Evolutionary conservation across 2,113 vertebrate genomes (phyloP).

Genomic region (Siniperca chuatsi): DNA sequence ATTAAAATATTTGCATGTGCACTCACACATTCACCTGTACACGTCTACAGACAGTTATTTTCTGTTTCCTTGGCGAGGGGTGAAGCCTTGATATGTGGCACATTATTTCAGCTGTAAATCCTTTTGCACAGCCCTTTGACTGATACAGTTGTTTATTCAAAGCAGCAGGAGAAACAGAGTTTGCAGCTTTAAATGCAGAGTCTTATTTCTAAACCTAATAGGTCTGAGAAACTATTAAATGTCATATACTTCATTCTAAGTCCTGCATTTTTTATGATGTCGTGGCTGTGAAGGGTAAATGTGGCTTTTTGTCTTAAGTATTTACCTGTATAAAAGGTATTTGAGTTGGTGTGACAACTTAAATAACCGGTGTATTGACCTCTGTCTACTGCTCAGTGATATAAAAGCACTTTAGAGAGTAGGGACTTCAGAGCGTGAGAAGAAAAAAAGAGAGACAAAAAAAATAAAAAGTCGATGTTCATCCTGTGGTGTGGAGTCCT

Average conservation of each 20-base stretch:
- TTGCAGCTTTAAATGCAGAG: not conserved
- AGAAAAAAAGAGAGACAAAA: not conserved
- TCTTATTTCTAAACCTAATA: slow-evolving; percentile 6
- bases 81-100: slow-evolving; percentile 7
- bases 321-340: slow-evolving; percentile 27
- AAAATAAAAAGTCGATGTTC: slow-evolving; percentile 2
- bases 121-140: slow-evolving; percentile 23
- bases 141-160: slow-evolving; percentile 29
- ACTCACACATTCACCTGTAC: not conserved
- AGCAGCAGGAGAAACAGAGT: slow-evolving; percentile 17
- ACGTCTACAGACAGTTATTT: not conserved
- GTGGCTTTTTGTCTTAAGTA: slow-evolving; percentile 13
- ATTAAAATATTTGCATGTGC: not conserved
- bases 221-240: not conserved
- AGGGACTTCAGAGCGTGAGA: not conserved
- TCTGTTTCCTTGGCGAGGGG: not conserved
- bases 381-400: slow-evolving; percentile 43
- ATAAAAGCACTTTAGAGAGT: slow-evolving; percentile 50
- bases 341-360: slow-evolving; percentile 28
- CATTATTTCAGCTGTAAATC: slow-evolving; percentile 34
- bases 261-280: not conserved
- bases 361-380: slow-evolving; percentile 21
- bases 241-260: not conserved
- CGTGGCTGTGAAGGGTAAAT: slow-evolving; percentile 8
- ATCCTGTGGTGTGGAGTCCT: slow-evolving; percentile 21